These are phyloP conservation scores for Macrotus californicus DNA, from an alignment of 2,113 vertebrate species.

Conservation along the genomic window DNA sequence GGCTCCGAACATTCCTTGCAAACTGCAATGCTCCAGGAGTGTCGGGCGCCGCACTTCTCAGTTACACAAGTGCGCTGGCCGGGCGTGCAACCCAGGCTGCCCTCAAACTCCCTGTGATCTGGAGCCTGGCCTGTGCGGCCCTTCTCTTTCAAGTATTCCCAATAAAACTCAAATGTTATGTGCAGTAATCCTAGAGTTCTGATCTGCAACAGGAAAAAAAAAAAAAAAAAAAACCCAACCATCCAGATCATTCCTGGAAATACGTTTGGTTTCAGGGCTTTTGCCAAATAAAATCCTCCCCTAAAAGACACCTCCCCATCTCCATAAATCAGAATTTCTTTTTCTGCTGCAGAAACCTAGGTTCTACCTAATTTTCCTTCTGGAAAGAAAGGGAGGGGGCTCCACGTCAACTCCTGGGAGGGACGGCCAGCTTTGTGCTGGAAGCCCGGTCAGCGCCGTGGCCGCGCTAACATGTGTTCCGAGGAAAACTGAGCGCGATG, in stretches of 20 bases:
- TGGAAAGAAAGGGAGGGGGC: not conserved
- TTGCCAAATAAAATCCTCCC: not conserved
- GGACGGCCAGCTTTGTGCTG: not conserved
- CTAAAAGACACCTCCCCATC: not conserved
- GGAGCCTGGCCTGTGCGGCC: conserved; percentile 60
- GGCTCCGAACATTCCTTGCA: not conserved
- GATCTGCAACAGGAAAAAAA: not conserved
- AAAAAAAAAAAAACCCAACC: not conserved
- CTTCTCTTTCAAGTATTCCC: conserved; percentile 50
- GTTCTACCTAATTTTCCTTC: not conserved
- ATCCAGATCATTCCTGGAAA: conserved; percentile 16
- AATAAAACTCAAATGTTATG: not conserved
- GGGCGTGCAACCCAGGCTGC: conserved; percentile 32
- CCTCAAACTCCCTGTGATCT: conserved; percentile 71
- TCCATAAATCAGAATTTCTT: not conserved
- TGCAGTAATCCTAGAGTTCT: not conserved
- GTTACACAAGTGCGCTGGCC: not conserved
- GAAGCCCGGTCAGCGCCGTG: conserved; percentile 36
- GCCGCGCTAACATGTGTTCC: conserved; percentile 68
- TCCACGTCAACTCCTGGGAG: not conserved
- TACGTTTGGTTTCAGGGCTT: not conserved
- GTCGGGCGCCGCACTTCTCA: not conserved
- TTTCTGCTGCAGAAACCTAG: not conserved
- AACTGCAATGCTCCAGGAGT: not conserved
- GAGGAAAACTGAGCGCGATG: conserved; percentile 46